These are phyloP conservation scores for Nymphalis io DNA, from an alignment of 1,140 invertebrate species.

Conservation along the genomic window DNA sequence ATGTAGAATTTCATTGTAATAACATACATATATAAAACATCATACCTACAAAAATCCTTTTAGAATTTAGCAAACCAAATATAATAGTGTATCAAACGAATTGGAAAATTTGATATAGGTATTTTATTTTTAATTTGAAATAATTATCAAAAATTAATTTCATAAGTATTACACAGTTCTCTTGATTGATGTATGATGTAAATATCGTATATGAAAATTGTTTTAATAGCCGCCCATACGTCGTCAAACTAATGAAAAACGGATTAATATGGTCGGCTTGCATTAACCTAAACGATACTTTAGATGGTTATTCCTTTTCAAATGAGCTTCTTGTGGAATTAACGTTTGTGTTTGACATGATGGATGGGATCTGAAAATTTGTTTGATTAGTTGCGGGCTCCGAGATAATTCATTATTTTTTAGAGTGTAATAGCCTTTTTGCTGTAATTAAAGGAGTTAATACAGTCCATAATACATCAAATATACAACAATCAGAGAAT, in stretches of 20 bases:
- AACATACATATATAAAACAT: too few species aligned
- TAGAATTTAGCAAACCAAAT: too few species aligned
- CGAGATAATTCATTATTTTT: slow-evolving; percentile 55
- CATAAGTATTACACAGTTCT: neutral
- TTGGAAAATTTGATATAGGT: too few species aligned
- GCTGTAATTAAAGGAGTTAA: slow-evolving; percentile 26
- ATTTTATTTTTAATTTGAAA: neutral
- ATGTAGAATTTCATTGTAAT: slow-evolving; percentile 12
- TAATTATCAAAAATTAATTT: slow-evolving; percentile 5
- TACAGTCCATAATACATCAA: slow-evolving; percentile 3
- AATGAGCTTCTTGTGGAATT: slow-evolving; percentile 68
- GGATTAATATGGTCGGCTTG: slow-evolving; percentile 40
- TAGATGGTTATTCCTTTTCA: slow-evolving; percentile 50
- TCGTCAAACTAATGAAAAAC: slow-evolving; percentile 42
- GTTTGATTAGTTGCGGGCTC: slow-evolving; percentile 69
- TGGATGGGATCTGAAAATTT: slow-evolving; percentile 73
- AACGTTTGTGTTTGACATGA: slow-evolving; percentile 65
- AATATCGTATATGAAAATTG: slow-evolving; percentile 8
- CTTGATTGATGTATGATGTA: neutral
- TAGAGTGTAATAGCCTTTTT: slow-evolving; percentile 56
- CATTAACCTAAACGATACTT: slow-evolving; percentile 52
- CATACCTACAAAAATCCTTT: too few species aligned
- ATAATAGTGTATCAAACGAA: too few species aligned
- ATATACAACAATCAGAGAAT: neutral
- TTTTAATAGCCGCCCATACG: slow-evolving; percentile 11